These are phyloP conservation scores for Amphimedon queenslandica DNA, from an alignment of 37 sponge, comb jelly and placozoan genomes.

Conservation along the genomic window DNA sequence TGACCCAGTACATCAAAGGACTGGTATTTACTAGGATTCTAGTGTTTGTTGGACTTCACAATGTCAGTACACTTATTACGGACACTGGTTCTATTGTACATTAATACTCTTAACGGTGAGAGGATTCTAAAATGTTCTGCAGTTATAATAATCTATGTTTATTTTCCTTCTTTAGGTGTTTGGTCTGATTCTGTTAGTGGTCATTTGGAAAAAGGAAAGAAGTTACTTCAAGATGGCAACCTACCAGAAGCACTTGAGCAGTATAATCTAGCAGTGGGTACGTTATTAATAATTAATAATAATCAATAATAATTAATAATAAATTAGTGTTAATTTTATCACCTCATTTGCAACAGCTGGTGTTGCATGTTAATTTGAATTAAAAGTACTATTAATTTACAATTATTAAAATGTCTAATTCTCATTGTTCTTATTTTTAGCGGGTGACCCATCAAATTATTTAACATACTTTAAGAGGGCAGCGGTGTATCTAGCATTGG, in stretches of 20 bases:
- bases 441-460: constrained; percentile 94
- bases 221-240: constrained; percentile 75
- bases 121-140: too few species aligned
- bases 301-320: not conserved
- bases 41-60: too few species aligned
- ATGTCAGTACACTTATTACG: too few species aligned
- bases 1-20: too few species aligned
- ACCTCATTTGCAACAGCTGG: too few species aligned
- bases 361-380: not conserved
- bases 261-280: constrained; percentile 86
- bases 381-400: too few species aligned
- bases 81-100: too few species aligned
- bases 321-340: too few species aligned
- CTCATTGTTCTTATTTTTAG: constrained; percentile 22
- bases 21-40: too few species aligned
- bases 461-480: constrained; percentile 92
- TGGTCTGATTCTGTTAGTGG: constrained; percentile 35
- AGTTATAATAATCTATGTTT: too few species aligned
- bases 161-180: too few species aligned
- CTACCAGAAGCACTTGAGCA: constrained; percentile 81
- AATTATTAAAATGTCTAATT: not conserved
- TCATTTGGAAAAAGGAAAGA: constrained; percentile 85
- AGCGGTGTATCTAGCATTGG: constrained; percentile 96
- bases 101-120: too few species aligned
- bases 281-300: not conserved